phyloP scores from a whole-genome alignment of 2,113 vertebrate species.

The Gasterosteus nipponicus region DNA sequence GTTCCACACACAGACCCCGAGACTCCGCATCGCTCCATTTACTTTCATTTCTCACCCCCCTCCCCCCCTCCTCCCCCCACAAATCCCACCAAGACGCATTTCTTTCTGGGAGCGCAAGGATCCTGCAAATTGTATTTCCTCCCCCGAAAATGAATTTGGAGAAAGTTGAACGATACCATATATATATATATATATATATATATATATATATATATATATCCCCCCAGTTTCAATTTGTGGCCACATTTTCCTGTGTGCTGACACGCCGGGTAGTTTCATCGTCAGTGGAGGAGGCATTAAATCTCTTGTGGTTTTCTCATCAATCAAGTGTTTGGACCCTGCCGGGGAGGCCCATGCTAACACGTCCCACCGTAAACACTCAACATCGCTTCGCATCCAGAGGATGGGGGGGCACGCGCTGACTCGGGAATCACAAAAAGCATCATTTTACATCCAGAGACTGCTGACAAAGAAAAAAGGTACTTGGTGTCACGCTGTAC shows the following conservation, averaged over 20 bases:
- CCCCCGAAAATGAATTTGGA: slow-evolving; percentile 55
- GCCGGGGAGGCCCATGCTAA: slow-evolving; percentile 44
- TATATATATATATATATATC: not conserved
- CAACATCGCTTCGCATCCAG: slow-evolving; percentile 16
- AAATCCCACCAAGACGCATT: slow-evolving; percentile 32
- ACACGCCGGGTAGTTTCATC: slow-evolving; percentile 15
- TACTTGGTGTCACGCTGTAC: not conserved
- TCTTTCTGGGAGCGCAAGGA: slow-evolving; percentile 67
- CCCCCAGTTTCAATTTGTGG: slow-evolving; percentile 55
- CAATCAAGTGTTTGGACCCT: slow-evolving; percentile 65
- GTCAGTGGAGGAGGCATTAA: slow-evolving; percentile 52
- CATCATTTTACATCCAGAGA: not conserved
- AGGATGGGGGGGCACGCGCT: not conserved
- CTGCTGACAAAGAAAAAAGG: not conserved
- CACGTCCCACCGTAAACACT: slow-evolving; percentile 50
- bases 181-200: slow-evolving; percentile 9
- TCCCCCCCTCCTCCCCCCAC: not conserved
- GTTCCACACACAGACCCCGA: slow-evolving; percentile 46
- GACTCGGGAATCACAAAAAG: slow-evolving; percentile 6
- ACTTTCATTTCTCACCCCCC: slow-evolving; percentile 48
- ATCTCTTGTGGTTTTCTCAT: slow-evolving; percentile 59
- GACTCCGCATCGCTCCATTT: slow-evolving; percentile 35
- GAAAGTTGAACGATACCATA: slow-evolving; percentile 56
- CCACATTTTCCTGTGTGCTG: slow-evolving; percentile 44
- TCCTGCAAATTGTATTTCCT: slow-evolving; percentile 57